Evolutionary conservation across 1,140 invertebrate species (phyloP).

Genomic region (Heterodera carotae): DNA sequence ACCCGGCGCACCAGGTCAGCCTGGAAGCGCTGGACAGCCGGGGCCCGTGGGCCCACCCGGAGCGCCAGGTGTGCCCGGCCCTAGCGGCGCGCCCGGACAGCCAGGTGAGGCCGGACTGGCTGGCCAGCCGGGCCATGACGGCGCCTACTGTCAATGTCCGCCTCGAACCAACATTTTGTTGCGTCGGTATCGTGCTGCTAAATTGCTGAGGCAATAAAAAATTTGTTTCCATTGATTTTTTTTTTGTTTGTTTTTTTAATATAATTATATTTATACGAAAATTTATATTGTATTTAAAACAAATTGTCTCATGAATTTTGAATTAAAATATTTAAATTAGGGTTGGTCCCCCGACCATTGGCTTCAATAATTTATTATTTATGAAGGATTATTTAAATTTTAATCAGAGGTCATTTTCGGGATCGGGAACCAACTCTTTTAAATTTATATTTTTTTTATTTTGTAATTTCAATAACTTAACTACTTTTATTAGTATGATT

Average conservation of each 20-base stretch:
- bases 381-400: too few species aligned
- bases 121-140: constrained; percentile 26
- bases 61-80: constrained; percentile 16
- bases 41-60: constrained; percentile 20
- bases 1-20: constrained; percentile 29
- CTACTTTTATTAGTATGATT: too few species aligned
- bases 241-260: not conserved
- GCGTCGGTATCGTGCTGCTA: constrained; percentile 11
- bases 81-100: constrained; percentile 13
- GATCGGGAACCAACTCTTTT: too few species aligned
- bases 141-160: constrained; percentile 32
- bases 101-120: constrained; percentile 25
- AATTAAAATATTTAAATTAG: too few species aligned
- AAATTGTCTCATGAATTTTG: too few species aligned
- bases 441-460: too few species aligned
- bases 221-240: not conserved
- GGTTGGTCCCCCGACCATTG: too few species aligned
- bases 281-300: too few species aligned
- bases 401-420: too few species aligned
- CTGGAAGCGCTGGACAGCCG: not conserved
- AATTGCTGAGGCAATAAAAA: not conserved
- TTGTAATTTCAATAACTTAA: too few species aligned
- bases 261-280: too few species aligned
- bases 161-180: constrained; percentile 28
- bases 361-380: too few species aligned